phyloP scores from a whole-genome alignment of 2,113 vertebrate species.

The Zeus faber region DNA sequence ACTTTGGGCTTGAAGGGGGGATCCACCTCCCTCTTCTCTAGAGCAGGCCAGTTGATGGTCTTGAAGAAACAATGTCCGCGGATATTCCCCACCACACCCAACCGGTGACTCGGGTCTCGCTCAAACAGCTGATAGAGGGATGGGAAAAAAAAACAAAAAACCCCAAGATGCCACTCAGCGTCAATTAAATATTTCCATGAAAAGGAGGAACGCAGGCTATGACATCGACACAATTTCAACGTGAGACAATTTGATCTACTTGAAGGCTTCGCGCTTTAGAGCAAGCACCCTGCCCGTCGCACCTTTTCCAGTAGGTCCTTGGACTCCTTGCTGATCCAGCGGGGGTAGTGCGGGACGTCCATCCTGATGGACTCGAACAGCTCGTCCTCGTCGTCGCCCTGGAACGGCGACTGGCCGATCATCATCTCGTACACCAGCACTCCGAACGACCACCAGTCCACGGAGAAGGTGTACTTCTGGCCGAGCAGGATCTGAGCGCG shows the following conservation, averaged over 20 bases:
- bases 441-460: constrained; percentile 99
- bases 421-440: constrained; percentile 98
- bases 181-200: neutral
- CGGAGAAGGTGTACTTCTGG: constrained; percentile 90
- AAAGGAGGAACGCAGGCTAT: too few species aligned
- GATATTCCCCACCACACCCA: constrained; percentile 88
- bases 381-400: constrained; percentile 95
- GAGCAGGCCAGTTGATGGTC: constrained; percentile 84
- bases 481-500: constrained; percentile 86
- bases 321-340: constrained; percentile 92
- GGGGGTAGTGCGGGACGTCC: constrained; percentile 89
- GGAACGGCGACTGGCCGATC: constrained; percentile 97
- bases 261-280: too few species aligned
- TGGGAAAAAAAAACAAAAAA: neutral
- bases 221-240: too few species aligned
- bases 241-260: too few species aligned
- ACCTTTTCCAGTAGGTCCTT: constrained; percentile 91
- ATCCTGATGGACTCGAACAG: constrained; percentile 93
- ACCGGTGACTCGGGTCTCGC: constrained; percentile 82
- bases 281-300: too few species aligned
- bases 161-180: too few species aligned
- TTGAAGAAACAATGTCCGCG: constrained; percentile 88
- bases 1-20: constrained; percentile 97
- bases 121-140: constrained; percentile 85
- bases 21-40: constrained; percentile 83